phyloP scores from a whole-genome alignment of 2,888 invertebrate species.

The Sarcophaga carnaria region DNA sequence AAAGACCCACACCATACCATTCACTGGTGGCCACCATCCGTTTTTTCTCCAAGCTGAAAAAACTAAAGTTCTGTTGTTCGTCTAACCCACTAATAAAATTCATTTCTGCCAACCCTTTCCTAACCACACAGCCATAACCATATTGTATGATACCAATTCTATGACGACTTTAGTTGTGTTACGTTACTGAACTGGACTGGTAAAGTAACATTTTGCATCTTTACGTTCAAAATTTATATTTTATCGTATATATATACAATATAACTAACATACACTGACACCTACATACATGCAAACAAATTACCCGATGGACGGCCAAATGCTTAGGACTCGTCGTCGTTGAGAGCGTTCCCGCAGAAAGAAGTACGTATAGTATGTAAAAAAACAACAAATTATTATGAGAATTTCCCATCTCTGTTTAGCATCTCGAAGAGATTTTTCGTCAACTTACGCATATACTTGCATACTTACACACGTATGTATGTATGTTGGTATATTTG shows the following conservation, averaged over 20 bases:
- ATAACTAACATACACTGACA: slow-evolving; percentile 18
- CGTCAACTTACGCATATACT: slow-evolving; percentile 53
- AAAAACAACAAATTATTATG: slow-evolving; percentile 50
- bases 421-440: slow-evolving; percentile 49
- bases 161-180: slow-evolving; percentile 33
- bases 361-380: background rate
- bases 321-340: slow-evolving; percentile 23
- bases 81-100: slow-evolving; percentile 51
- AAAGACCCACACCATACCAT: slow-evolving; percentile 45
- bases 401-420: slow-evolving; percentile 57
- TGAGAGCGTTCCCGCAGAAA: slow-evolving; percentile 1
- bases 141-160: slow-evolving; percentile 19
- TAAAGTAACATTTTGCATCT: slow-evolving; percentile 64
- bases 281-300: slow-evolving; percentile 10
- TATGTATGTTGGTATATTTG: slow-evolving; percentile 24
- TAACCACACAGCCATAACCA: slow-evolving; percentile 14
- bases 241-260: slow-evolving; percentile 36
- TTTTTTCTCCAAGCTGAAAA: slow-evolving; percentile 39
- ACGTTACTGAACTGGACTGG: slow-evolving; percentile 28
- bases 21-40: slow-evolving; percentile 1
- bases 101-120: slow-evolving; percentile 31
- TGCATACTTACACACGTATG: background rate
- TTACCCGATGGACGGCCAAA: slow-evolving; percentile 12
- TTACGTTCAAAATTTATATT: slow-evolving; percentile 68
- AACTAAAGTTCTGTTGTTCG: slow-evolving; percentile 24